A percentile compares a stretch with the other conserved stretches of the same genome.
Evolutionary conservation across 1,140 invertebrate species (phyloP).

Genomic region (Drosophila chauvacae): DNA sequence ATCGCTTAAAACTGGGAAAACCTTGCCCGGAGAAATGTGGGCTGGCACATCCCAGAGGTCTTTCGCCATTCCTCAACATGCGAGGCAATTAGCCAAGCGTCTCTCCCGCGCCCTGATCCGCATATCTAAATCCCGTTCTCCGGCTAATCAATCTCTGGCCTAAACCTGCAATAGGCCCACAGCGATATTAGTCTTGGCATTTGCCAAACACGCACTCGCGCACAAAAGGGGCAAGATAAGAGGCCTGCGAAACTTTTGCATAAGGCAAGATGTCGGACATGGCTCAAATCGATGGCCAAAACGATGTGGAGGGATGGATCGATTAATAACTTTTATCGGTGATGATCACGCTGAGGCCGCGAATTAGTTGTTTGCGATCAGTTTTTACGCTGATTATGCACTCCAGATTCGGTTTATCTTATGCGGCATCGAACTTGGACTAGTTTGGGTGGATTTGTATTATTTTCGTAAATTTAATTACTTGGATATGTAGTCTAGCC

Average conservation of each 20-base stretch:
- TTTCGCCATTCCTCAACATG: conserved; percentile 17
- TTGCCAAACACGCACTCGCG: conserved; percentile 23
- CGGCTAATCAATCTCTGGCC: conserved; percentile 17
- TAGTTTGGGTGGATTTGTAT: conserved; percentile 8
- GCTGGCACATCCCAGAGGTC: not conserved
- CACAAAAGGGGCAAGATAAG: conserved; percentile 25
- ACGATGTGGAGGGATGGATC: conserved; percentile 10
- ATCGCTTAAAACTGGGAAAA: not conserved
- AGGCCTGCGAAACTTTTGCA: conserved; percentile 35
- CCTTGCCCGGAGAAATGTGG: conserved; percentile 8
- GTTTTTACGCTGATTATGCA: conserved; percentile 40
- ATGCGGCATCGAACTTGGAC: conserved; percentile 20
- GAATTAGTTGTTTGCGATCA: not conserved
- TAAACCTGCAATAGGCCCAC: conserved; percentile 4
- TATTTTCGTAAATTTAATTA: not conserved
- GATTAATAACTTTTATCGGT: conserved; percentile 12
- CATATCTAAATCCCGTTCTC: conserved; percentile 7
- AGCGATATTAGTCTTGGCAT: conserved; percentile 13
- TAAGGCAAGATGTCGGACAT: conserved; percentile 12
- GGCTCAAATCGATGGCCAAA: conserved; percentile 32
- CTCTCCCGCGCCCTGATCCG: not conserved
- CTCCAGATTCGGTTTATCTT: conserved; percentile 14
- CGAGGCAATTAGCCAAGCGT: not conserved
- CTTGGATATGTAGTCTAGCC: too few species aligned
- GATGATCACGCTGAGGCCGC: conserved; percentile 7